Base-by-base conservation (phyloP, 2,113 vertebrate genomes). In the Orientallactaga bullata region DNA sequence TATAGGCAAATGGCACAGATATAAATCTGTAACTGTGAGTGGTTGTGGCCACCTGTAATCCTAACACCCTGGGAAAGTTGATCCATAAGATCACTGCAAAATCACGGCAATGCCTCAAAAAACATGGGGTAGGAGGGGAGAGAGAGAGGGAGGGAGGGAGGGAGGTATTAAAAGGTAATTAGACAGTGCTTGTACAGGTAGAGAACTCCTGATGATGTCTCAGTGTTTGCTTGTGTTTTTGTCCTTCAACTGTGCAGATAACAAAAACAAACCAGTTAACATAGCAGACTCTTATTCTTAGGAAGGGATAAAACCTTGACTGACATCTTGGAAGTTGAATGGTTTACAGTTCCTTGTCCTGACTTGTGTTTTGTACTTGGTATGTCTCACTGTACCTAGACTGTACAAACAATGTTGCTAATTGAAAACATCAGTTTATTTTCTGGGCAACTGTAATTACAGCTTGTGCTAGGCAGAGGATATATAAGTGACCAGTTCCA, bases 341-440 rank as follows among this genome's bases (percentile, higher is more conserved):
- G 66, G 23, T 42, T 71, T 47, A 72, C n/a, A 60, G 60, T 94
- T 86, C 21, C 28, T 73, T 81, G 42, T 20, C 74, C 5, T 85
- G 80, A 80, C 77, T 78, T 35, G 63, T 85, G 87, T 85, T 91
- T 7, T 68, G 17, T 81, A 80, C 83, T 47, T 76, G 60, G 21
- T 85, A 55, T 89, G 17, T 78, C 65, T 93, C 60, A 93, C 47
- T 86, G 23, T 79, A n/a, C 35, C 32, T 94, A 15, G 28, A 69
- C 16, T 63, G 35, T 82, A 58, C 5, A 63, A 63, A 23, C 12
- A 89, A 4, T 80, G 10, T 20, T 61, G 47, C 71, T 91, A 69
- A 61, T 86, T 77, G 58, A 76, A 78, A 78, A 60, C 47, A 74
- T 66, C 32, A 8, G 3, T 55, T 93, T 90, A 92, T 30, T 69